Evolutionary conservation across 2,797 vertebrate genomes (phyloP).

Genomic region (Hybognathus amarus): DNA sequence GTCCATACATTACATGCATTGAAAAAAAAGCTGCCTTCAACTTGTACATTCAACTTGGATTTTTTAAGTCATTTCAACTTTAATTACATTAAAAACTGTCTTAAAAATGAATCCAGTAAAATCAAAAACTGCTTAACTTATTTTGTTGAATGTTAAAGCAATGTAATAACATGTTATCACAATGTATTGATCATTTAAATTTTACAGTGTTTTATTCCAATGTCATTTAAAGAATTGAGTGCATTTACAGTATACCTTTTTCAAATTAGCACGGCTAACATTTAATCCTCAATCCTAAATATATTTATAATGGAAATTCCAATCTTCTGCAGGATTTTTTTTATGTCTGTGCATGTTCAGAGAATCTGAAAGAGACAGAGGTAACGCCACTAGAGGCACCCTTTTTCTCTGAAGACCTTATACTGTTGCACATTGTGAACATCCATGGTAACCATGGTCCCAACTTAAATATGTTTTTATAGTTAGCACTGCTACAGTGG

Average conservation of each 20-base stretch:
- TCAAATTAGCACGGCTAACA: background rate
- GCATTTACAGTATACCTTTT: background rate
- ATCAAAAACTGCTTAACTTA: too few relatives aligned
- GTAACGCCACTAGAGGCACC: conserved; percentile 52
- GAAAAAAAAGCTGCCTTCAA: too few relatives aligned
- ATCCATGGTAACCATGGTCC: background rate
- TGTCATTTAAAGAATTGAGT: conserved; percentile 2
- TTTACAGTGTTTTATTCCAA: conserved; percentile 1
- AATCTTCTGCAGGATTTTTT: background rate
- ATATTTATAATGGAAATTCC: too few relatives aligned
- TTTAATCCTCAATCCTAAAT: background rate
- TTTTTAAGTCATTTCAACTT: too few relatives aligned
- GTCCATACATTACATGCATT: too few relatives aligned
- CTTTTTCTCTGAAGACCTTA: conserved; percentile 7
- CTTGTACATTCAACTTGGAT: too few relatives aligned
- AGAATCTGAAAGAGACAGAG: background rate
- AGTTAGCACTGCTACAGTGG: background rate
- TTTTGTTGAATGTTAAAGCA: too few relatives aligned
- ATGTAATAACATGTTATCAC: too few relatives aligned
- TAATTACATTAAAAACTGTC: too few relatives aligned
- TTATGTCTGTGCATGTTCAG: background rate
- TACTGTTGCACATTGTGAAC: background rate
- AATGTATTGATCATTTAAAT: too few relatives aligned
- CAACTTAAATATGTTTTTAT: background rate
- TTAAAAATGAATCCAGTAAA: too few relatives aligned